These are phyloP conservation scores for Microplitis mediator DNA, from an alignment of 1,140 invertebrate species.

Conservation along the genomic window DNA sequence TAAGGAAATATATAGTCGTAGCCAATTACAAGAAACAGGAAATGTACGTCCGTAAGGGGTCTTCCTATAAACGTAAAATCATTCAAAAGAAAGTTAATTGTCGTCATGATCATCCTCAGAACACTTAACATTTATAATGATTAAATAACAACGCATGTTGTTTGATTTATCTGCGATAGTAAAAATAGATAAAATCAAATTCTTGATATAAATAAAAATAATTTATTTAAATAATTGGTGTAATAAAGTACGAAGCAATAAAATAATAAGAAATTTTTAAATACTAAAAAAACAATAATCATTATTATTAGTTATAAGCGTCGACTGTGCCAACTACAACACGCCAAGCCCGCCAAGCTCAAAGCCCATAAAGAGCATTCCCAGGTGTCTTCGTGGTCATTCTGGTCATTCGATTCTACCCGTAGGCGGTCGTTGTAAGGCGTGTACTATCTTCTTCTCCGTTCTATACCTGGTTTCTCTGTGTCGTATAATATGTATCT, in stretches of 20 bases:
- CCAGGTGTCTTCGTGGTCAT: slow-evolving; percentile 18
- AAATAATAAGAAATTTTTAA: too few relatives aligned
- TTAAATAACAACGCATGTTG: background rate
- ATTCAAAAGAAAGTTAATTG: background rate
- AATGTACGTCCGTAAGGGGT: slow-evolving; percentile 4
- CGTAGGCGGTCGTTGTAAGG: slow-evolving; percentile 20
- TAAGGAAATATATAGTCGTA: background rate
- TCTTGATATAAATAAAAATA: background rate
- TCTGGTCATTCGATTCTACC: slow-evolving; percentile 22
- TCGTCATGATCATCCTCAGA: background rate
- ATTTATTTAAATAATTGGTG: too few relatives aligned
- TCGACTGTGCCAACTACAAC: background rate
- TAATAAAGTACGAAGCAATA: too few relatives aligned
- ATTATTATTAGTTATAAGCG: too few relatives aligned
- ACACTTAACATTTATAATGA: background rate
- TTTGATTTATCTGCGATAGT: background rate
- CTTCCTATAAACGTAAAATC: background rate
- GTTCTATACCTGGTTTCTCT: background rate
- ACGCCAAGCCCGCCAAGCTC: background rate
- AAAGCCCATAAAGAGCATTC: slow-evolving; percentile 20
- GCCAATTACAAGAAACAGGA: slow-evolving; percentile 2
- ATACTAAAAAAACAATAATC: too few relatives aligned
- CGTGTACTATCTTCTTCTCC: slow-evolving; percentile 1
- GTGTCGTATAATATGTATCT: background rate
- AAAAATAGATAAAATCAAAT: background rate